Percentiles rank a stretch among this genome's conserved stretches.
Conservation (phyloP, 2,888 invertebrate genomes). For the Chymomyza fuscimana region DNA sequence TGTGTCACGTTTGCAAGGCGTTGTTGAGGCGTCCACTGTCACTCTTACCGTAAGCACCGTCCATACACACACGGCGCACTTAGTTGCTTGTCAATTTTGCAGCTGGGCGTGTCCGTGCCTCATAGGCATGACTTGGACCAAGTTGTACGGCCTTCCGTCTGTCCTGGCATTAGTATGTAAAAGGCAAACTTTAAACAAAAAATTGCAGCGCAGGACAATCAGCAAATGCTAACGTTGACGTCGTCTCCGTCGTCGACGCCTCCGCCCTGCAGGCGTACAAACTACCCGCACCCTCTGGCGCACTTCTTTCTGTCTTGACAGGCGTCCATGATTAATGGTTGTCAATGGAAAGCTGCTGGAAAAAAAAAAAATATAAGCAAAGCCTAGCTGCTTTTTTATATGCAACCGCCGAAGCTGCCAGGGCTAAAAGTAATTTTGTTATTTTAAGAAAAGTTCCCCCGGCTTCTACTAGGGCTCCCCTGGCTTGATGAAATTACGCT, state of each 20-base stretch:
- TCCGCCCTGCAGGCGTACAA: slow-evolving; percentile 42
- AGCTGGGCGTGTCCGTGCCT: slow-evolving; percentile 63
- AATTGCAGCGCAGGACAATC: slow-evolving; percentile 68
- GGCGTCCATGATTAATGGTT: slow-evolving; percentile 80
- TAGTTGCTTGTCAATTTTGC: slow-evolving; percentile 69
- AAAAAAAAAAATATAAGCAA: slow-evolving; percentile 31
- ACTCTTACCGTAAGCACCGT: not conserved
- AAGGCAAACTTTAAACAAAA: slow-evolving; percentile 58
- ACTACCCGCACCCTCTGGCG: not conserved
- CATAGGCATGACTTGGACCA: slow-evolving; percentile 55
- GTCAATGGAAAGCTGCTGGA: slow-evolving; percentile 75
- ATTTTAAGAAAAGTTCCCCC: slow-evolving; percentile 67
- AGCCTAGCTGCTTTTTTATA: not conserved
- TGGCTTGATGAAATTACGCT: slow-evolving; percentile 4
- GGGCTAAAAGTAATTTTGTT: slow-evolving; percentile 68
- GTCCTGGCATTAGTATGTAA: slow-evolving; percentile 65
- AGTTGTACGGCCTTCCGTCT: slow-evolving; percentile 34
- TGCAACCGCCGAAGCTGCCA: slow-evolving; percentile 20
- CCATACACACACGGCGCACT: slow-evolving; percentile 41
- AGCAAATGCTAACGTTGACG: slow-evolving; percentile 36
- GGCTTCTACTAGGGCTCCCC: slow-evolving; percentile 8
- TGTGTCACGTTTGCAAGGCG: slow-evolving; percentile 30
- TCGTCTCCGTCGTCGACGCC: slow-evolving; percentile 21
- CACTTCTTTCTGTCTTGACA: slow-evolving; percentile 68
- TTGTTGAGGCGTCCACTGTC: slow-evolving; percentile 6